Conservation (phyloP, 23 tunicate species). For the Botrylloides violaceus region DNA sequence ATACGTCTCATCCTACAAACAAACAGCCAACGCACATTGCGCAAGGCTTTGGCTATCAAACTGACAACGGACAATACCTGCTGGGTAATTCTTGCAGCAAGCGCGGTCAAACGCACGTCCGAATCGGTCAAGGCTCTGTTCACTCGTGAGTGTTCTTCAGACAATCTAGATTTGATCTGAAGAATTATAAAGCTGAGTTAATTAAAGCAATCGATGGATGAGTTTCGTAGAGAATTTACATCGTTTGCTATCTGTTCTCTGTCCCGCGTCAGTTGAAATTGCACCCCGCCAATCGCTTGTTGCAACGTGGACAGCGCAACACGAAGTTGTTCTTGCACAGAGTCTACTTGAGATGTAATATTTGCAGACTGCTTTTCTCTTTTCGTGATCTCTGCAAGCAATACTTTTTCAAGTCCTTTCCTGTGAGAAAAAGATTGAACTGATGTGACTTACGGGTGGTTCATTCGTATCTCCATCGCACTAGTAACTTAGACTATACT, state of each 20-base stretch:
- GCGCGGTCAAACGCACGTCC: constrained; percentile 52
- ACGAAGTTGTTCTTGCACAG: constrained; percentile 78
- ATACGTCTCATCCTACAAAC: constrained; percentile 42
- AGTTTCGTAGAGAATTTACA: constrained; percentile 24
- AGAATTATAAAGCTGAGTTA: neutral
- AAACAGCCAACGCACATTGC: too few species aligned
- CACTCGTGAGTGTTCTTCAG: constrained; percentile 33
- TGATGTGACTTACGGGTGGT: too few species aligned
- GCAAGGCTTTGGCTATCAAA: too few species aligned
- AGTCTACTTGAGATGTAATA: constrained; percentile 27
- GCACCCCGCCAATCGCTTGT: constrained; percentile 70
- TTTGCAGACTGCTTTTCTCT: constrained; percentile 54
- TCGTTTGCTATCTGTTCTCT: constrained; percentile 41
- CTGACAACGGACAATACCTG: too few species aligned
- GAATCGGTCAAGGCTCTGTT: constrained; percentile 42
- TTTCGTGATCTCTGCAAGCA: constrained; percentile 79
- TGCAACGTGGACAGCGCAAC: constrained; percentile 70
- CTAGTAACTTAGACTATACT: too few species aligned
- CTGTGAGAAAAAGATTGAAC: too few species aligned
- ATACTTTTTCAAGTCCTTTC: constrained; percentile 78
- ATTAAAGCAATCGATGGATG: too few species aligned
- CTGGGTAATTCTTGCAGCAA: constrained; percentile 56
- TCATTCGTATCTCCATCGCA: too few species aligned
- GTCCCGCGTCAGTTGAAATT: constrained; percentile 40
- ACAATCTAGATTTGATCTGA: constrained; percentile 43